Evolutionary conservation across 2,797 vertebrate species (phyloP).

Genomic region (Eptatretus atami): DNA sequence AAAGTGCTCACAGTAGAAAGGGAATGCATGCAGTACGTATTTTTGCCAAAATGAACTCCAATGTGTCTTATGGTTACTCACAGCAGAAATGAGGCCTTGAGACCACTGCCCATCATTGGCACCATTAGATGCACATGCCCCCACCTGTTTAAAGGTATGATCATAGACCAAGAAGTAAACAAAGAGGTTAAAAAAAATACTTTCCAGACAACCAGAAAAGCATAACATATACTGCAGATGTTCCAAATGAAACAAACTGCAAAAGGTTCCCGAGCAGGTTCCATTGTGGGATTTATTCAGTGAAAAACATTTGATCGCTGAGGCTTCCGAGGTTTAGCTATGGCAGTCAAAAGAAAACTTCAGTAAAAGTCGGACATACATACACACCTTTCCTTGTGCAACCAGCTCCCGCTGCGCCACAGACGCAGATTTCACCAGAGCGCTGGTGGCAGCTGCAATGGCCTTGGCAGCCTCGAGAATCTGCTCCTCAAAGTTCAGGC

Average conservation of each 20-base stretch:
- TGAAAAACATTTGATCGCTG: too few relatives aligned
- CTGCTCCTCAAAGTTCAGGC: constrained; percentile 79
- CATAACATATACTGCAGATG: too few relatives aligned
- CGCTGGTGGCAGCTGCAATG: constrained; percentile 68
- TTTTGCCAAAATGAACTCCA: too few relatives aligned
- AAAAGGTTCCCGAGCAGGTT: too few relatives aligned
- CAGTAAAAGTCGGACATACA: too few relatives aligned
- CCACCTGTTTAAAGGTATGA: constrained; percentile 23
- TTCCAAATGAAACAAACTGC: too few relatives aligned
- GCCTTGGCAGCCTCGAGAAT: constrained; percentile 81
- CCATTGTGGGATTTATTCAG: too few relatives aligned
- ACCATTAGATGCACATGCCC: constrained; percentile 53
- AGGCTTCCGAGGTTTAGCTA: too few relatives aligned
- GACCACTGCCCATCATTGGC: constrained; percentile 92
- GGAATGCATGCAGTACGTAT: too few relatives aligned
- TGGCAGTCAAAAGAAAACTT: too few relatives aligned
- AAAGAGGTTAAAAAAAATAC: not conserved
- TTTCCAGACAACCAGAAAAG: not conserved
- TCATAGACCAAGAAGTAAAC: not conserved
- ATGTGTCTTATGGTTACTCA: constrained; percentile 16
- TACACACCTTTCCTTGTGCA: constrained; percentile 56
- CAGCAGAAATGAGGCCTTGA: constrained; percentile 83
- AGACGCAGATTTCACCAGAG: constrained; percentile 65
- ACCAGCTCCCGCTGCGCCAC: constrained; percentile 67
- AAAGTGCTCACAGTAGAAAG: too few relatives aligned